phyloP scores from a whole-genome alignment of 2,113 vertebrate species.

The Poecilia latipinna region DNA sequence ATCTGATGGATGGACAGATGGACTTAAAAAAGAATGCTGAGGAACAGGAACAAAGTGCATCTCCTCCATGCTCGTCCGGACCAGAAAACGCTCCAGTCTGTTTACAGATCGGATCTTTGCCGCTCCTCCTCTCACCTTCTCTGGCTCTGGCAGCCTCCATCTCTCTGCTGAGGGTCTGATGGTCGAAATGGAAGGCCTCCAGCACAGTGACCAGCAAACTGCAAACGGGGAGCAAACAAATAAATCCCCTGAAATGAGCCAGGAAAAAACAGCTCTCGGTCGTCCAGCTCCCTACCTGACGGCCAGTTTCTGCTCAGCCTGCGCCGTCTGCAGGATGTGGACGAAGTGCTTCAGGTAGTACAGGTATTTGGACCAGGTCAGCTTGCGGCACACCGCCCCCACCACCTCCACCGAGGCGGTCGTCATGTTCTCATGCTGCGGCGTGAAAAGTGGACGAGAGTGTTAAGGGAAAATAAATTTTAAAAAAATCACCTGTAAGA shows the following conservation, averaged over 20 bases:
- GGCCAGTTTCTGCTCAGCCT: slow-evolving; percentile 88
- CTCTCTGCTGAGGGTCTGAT: slow-evolving; percentile 87
- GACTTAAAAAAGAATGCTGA: too few relatives aligned
- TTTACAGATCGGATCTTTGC: background rate
- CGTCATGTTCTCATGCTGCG: slow-evolving; percentile 90
- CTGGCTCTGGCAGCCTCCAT: slow-evolving; percentile 82
- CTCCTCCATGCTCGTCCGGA: background rate
- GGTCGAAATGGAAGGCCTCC: slow-evolving; percentile 96
- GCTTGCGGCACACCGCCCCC: slow-evolving; percentile 88
- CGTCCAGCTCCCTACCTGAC: slow-evolving; percentile 81
- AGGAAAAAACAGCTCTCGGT: background rate
- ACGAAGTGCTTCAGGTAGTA: slow-evolving; percentile 93
- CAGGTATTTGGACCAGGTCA: slow-evolving; percentile 93
- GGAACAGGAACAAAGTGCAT: too few relatives aligned
- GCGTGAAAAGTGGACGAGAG: background rate
- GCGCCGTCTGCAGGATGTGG: slow-evolving; percentile 88
- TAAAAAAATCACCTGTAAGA: background rate
- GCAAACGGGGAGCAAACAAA: background rate
- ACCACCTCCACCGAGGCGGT: slow-evolving; percentile 89
- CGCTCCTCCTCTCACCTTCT: slow-evolving; percentile 76
- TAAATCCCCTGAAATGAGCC: too few relatives aligned
- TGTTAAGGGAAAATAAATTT: background rate
- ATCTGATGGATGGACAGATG: too few relatives aligned
- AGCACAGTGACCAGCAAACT: slow-evolving; percentile 92
- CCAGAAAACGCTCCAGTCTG: background rate